These are phyloP conservation scores for Drosophila sp. DNA, from an alignment of 1,140 invertebrate species.

Conservation along the genomic window DNA sequence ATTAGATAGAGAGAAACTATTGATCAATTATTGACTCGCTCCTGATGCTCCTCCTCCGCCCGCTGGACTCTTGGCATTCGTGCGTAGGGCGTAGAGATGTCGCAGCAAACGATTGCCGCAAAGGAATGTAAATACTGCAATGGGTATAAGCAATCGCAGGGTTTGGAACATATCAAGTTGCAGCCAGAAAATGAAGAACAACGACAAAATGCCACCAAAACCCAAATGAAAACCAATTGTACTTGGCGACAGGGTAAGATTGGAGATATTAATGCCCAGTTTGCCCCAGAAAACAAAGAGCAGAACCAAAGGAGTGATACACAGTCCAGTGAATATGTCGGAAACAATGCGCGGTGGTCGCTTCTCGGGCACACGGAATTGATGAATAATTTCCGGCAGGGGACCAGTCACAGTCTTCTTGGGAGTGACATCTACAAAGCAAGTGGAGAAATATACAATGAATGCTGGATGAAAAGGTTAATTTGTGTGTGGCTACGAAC, in stretches of 20 bases:
- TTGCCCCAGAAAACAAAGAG: constrained; percentile 94
- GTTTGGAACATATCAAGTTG: constrained; percentile 98
- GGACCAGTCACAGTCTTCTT: constrained; percentile 82
- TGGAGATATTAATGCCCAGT: constrained; percentile 94
- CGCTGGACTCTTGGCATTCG: constrained; percentile 55
- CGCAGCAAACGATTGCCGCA: constrained; percentile 95
- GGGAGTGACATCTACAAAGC: constrained; percentile 65
- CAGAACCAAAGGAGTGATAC: constrained; percentile 91
- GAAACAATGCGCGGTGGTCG: constrained; percentile 94
- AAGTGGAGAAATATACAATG: background rate
- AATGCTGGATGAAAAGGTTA: background rate
- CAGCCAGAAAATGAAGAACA: constrained; percentile 96
- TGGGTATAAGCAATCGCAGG: constrained; percentile 92
- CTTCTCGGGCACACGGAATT: constrained; percentile 96
- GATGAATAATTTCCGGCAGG: constrained; percentile 95
- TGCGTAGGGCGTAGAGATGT: constrained; percentile 69
- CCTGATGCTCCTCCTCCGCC: constrained; percentile 46
- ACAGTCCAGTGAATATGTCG: constrained; percentile 94
- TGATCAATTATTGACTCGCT: constrained; percentile 36
- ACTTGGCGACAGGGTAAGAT: constrained; percentile 91
- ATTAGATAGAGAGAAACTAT: constrained; percentile 40
- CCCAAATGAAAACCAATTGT: constrained; percentile 94
- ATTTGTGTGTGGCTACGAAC: constrained; percentile 27
- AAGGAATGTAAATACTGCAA: constrained; percentile 94
- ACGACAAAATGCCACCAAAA: constrained; percentile 91